These are phyloP conservation scores for Chloromyia formosa DNA, from an alignment of 2,888 invertebrate species.

Conservation along the genomic window DNA sequence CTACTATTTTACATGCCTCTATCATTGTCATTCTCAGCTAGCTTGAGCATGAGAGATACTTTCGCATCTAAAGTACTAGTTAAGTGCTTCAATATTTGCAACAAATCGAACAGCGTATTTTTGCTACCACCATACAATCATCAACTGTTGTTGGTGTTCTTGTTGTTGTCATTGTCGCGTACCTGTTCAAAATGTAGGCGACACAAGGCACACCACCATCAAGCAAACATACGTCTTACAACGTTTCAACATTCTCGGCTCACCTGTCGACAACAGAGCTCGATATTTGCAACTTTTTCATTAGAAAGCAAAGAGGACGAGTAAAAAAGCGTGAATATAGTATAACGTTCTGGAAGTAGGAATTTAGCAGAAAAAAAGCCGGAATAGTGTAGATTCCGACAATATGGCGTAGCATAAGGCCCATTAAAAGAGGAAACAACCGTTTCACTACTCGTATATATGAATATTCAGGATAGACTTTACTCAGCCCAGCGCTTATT, in stretches of 20 bases:
- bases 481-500: no score
- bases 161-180: background rate
- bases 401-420: no score
- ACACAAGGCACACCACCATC: background rate
- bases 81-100: conserved; percentile 23
- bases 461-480: no score
- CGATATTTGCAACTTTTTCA: background rate
- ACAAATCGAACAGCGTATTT: conserved; percentile 11
- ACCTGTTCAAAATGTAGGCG: conserved; percentile 31
- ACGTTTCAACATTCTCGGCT: background rate
- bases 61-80: background rate
- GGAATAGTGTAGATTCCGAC: no score
- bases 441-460: no score
- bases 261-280: conserved; percentile 8
- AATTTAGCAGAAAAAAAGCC: no score
- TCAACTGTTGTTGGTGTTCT: background rate
- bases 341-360: no score
- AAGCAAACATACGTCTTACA: conserved; percentile 1
- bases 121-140: background rate
- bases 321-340: no score
- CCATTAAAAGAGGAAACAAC: no score
- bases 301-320: no score
- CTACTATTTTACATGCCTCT: background rate
- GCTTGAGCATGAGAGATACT: no score
- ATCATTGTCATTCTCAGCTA: background rate